These are phyloP conservation scores for Heteronetta atricapilla DNA, from an alignment of 2,113 vertebrate species.

Conservation along the genomic window DNA sequence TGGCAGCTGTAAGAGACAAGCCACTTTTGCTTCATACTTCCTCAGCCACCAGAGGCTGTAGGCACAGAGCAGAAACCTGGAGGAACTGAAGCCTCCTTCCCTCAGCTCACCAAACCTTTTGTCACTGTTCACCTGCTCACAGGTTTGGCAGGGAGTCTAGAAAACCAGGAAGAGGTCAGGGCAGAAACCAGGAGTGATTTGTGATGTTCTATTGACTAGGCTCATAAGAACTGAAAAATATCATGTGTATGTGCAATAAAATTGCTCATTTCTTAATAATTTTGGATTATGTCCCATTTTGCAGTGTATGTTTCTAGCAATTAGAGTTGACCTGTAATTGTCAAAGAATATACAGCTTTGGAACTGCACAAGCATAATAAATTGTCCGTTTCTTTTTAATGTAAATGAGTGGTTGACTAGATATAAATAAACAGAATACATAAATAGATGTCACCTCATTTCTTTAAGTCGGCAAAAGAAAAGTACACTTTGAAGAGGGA, in stretches of 20 bases:
- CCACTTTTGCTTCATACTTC: not conserved
- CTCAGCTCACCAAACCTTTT: not conserved
- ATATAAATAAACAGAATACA: slow-evolving; percentile 21
- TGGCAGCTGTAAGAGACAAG: not conserved
- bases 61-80: not conserved
- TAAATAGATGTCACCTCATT: not conserved
- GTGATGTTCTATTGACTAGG: not conserved
- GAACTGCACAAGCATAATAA: not conserved
- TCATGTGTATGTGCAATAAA: rapidly evolving
- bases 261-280: not conserved
- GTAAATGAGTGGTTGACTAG: not conserved
- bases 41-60: not conserved
- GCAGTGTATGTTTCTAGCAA: not conserved
- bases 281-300: not conserved
- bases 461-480: not conserved
- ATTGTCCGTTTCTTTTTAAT: not conserved
- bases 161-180: not conserved
- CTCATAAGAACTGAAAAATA: not conserved
- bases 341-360: not conserved
- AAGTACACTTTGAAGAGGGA: slow-evolving; percentile 21
- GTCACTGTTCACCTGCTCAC: not conserved
- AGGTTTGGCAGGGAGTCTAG: not conserved
- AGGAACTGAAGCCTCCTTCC: not conserved
- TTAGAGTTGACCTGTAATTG: not conserved
- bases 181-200: not conserved